Conservation (phyloP, 2,113 vertebrate species). For the Boulengeromyrus knoepffleri region DNA sequence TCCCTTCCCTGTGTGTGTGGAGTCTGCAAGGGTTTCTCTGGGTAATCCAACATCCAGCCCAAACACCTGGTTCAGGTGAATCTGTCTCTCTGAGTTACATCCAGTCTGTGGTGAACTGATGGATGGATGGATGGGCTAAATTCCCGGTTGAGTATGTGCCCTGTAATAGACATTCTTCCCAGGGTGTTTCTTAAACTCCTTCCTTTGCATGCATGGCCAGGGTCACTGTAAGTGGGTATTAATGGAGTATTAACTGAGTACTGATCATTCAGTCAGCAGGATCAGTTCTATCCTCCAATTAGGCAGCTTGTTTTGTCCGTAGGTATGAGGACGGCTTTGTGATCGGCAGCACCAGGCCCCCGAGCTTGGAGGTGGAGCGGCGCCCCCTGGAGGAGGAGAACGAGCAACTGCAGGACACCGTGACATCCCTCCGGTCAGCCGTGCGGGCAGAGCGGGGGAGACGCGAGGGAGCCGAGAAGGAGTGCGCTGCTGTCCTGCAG, state of each 20-base stretch:
- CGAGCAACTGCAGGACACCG: conserved; percentile 72
- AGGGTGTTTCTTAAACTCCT: neutral
- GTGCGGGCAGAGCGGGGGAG: conserved; percentile 78
- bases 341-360: conserved; percentile 68
- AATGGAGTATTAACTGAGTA: neutral
- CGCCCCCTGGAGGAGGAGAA: conserved; percentile 81
- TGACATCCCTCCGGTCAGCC: conserved; percentile 72
- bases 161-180: neutral
- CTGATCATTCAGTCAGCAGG: neutral
- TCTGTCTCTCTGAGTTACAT: neutral
- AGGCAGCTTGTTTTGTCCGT: neutral
- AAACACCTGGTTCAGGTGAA: neutral
- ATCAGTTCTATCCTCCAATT: neutral
- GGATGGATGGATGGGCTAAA: neutral
- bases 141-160: neutral
- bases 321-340: conserved; percentile 83
- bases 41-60: neutral
- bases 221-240: neutral
- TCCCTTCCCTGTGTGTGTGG: neutral
- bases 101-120: neutral
- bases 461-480: conserved; percentile 75
- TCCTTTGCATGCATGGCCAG: neutral
- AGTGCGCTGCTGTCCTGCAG: conserved; percentile 75
- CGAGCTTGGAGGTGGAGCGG: conserved; percentile 68
- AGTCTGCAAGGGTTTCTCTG: neutral